Evolutionary conservation across 2,797 vertebrate genomes (phyloP).

Genomic region (Tachyglossus aculeatus): DNA sequence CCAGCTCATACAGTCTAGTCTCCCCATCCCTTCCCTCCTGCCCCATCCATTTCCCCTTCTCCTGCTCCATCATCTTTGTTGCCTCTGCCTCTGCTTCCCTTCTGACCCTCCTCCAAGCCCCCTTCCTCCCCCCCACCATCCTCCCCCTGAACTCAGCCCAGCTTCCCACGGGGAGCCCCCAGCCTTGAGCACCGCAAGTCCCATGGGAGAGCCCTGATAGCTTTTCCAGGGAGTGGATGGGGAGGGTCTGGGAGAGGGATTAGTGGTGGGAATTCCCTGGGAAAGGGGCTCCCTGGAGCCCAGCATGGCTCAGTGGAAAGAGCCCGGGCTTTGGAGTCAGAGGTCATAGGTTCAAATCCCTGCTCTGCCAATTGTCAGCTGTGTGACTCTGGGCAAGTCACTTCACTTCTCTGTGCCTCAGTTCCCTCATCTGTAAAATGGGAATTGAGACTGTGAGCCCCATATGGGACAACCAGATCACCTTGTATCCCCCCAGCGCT

Average conservation of each 20-base stretch:
- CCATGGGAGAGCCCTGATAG: neutral
- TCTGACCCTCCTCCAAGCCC: neutral
- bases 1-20: too few species aligned
- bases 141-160: neutral
- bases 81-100: neutral
- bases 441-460: too few species aligned
- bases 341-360: too few species aligned
- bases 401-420: too few species aligned
- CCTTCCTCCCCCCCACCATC: neutral
- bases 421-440: too few species aligned
- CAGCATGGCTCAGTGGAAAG: too few species aligned
- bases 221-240: neutral
- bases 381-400: too few species aligned
- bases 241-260: fast-evolving
- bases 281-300: too few species aligned
- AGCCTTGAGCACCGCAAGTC: neutral
- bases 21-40: neutral
- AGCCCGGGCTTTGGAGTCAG: too few species aligned
- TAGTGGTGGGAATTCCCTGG: neutral
- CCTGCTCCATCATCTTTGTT: neutral
- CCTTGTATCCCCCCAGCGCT: too few species aligned
- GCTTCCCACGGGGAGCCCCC: neutral
- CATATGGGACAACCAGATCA: too few species aligned
- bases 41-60: neutral
- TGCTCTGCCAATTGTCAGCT: too few species aligned